Percentiles rank a stretch among this genome's conserved stretches.
Conservation (phyloP, 2,888 invertebrate genomes). For the Eumacrocentrus americanus region DNA sequence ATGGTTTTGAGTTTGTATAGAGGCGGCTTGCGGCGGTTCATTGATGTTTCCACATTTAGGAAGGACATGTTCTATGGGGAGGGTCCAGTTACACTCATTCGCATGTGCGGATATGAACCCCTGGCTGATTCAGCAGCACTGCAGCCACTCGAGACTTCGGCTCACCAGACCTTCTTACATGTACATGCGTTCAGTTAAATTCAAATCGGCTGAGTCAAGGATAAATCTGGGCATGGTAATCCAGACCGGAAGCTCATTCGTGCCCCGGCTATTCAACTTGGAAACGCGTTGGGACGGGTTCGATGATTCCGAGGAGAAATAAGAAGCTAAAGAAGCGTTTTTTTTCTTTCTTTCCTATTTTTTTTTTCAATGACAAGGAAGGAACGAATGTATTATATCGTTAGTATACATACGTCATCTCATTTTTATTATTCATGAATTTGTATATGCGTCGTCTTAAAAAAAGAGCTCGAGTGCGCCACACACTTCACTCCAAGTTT, state of each 20-base stretch:
- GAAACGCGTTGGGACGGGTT: conserved; percentile 14
- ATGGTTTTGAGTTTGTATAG: background rate
- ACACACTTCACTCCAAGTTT: background rate
- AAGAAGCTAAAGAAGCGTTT: background rate
- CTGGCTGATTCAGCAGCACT: conserved; percentile 11
- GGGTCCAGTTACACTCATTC: background rate
- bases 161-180: background rate
- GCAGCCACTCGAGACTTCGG: conserved; percentile 10
- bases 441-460: conserved; percentile 8
- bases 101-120: background rate
- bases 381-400: conserved; percentile 5
- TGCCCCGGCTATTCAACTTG: conserved; percentile 16
- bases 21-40: background rate
- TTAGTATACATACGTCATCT: background rate
- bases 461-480: too few species aligned
- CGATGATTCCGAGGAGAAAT: conserved; percentile 16
- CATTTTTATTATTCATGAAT: background rate
- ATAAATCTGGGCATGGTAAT: conserved; percentile 17
- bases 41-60: background rate
- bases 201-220: conserved; percentile 24
- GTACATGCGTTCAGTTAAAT: conserved; percentile 7
- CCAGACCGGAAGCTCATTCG: conserved; percentile 25
- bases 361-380: background rate
- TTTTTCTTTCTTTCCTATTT: conserved; percentile 2
- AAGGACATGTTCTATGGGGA: too few species aligned